phyloP scores from a whole-genome alignment of 1,140 invertebrate genomes.

The Portunus trituberculatus region DNA sequence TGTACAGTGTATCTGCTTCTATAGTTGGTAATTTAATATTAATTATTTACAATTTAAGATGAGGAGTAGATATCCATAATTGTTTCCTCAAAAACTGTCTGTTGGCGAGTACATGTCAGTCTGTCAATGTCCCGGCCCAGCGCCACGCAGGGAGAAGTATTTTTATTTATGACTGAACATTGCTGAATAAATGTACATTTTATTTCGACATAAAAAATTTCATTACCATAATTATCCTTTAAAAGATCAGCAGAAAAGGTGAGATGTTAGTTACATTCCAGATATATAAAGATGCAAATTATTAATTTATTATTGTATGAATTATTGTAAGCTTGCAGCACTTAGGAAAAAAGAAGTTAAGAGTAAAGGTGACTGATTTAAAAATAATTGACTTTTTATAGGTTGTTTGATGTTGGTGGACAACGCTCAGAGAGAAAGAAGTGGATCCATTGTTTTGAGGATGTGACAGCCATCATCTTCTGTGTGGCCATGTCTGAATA shows the following conservation, averaged over 20 bases:
- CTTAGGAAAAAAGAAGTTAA: not conserved
- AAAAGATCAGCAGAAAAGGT: constrained; percentile 26
- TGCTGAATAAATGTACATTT: constrained; percentile 75
- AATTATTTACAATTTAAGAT: constrained; percentile 69
- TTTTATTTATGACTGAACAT: constrained; percentile 74
- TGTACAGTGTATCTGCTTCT: constrained; percentile 75
- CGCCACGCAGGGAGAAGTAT: constrained; percentile 53
- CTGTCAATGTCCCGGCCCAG: constrained; percentile 36
- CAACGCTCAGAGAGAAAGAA: constrained; percentile 99
- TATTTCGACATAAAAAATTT: constrained; percentile 63
- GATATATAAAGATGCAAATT: not conserved
- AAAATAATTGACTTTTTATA: constrained; percentile 80
- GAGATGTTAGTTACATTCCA: constrained; percentile 23
- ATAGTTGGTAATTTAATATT: constrained; percentile 69
- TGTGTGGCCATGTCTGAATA: constrained; percentile 99
- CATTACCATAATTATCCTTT: constrained; percentile 27
- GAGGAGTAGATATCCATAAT: constrained; percentile 64
- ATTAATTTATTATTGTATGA: not conserved
- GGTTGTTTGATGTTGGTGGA: constrained; percentile 98
- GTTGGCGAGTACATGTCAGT: constrained; percentile 65
- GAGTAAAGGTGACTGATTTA: not conserved
- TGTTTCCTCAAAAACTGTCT: constrained; percentile 62
- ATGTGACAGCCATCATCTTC: constrained; percentile 99
- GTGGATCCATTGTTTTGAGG: constrained; percentile 99
- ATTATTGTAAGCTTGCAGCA: not conserved